Percentiles rank a stretch among this genome's conserved stretches.
Conservation (phyloP, 2,888 invertebrate species). For the Lydus trimaculatus region DNA sequence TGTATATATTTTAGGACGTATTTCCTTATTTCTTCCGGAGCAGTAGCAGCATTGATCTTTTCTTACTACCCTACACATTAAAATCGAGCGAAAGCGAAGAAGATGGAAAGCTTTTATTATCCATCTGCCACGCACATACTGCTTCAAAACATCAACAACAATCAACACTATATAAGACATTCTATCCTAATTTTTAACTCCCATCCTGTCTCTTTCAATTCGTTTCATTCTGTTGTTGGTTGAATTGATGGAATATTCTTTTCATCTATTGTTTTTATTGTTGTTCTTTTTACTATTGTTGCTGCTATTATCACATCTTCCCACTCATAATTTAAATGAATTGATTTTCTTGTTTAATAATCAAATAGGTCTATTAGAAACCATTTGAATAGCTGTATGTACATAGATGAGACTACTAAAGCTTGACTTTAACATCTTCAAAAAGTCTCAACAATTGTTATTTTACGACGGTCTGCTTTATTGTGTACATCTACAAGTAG, state of each 20-base stretch:
- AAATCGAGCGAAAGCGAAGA: not conserved
- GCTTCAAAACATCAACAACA: slow-evolving; percentile 11
- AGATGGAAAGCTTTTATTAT: slow-evolving; percentile 32
- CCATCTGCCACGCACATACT: slow-evolving; percentile 27
- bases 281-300: not conserved
- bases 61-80: slow-evolving; percentile 27
- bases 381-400: slow-evolving; percentile 18
- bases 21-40: slow-evolving; percentile 51
- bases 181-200: slow-evolving; percentile 13
- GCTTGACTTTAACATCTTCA: slow-evolving; percentile 9
- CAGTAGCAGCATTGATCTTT: slow-evolving; percentile 43
- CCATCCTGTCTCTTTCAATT: not conserved
- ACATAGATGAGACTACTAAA: slow-evolving; percentile 23
- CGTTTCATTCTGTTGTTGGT: slow-evolving; percentile 1
- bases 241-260: not conserved
- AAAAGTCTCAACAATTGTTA: slow-evolving; percentile 23
- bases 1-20: slow-evolving; percentile 46
- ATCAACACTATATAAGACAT: slow-evolving; percentile 15
- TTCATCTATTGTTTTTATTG: not conserved
- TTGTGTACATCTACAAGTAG: not conserved
- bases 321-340: too few species aligned
- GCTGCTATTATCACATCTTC: slow-evolving; percentile 24
- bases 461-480: slow-evolving; percentile 17
- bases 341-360: too few species aligned
- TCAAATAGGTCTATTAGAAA: too few species aligned